These are phyloP conservation scores for Lampris megalopsis DNA, from an alignment of 2,113 vertebrate genomes.

Conservation along the genomic window DNA sequence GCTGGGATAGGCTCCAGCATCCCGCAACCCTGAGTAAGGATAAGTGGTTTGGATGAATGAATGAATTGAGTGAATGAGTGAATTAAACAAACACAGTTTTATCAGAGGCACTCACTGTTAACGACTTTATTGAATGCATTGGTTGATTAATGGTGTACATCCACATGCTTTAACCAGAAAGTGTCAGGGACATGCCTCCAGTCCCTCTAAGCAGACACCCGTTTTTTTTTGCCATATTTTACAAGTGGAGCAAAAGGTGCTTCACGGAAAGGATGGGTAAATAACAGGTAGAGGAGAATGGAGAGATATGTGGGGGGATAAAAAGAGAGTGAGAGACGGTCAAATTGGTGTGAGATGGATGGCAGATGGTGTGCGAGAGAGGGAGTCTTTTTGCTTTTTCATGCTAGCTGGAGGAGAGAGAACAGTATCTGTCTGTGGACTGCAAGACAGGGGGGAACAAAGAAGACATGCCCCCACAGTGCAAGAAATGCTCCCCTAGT, in stretches of 20 bases:
- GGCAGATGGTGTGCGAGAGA: conserved; percentile 32
- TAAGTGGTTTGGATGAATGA: background rate
- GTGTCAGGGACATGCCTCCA: conserved; percentile 4
- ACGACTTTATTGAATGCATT: conserved; percentile 7
- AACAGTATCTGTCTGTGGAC: background rate
- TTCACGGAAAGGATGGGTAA: conserved; percentile 51
- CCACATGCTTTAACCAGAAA: background rate
- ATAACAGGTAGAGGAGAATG: conserved; percentile 37
- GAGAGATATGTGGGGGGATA: conserved; percentile 37
- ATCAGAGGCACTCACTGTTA: background rate
- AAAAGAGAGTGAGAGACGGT: conserved; percentile 26
- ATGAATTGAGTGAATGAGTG: conserved; percentile 27
- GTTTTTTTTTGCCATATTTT: background rate
- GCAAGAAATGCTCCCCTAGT: no score
- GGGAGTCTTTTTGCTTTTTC: conserved; percentile 28
- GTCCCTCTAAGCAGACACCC: background rate
- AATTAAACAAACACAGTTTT: background rate
- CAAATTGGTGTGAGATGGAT: conserved; percentile 47
- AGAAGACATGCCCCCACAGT: no score
- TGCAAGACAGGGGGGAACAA: no score
- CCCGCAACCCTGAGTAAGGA: no score
- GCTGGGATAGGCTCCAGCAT: no score
- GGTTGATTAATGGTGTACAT: conserved; percentile 9
- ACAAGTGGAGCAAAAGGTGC: conserved; percentile 23
- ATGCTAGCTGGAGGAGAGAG: conserved; percentile 9